phyloP scores from a whole-genome alignment of 1,140 invertebrate species.

The Tribolium castaneum region DNA sequence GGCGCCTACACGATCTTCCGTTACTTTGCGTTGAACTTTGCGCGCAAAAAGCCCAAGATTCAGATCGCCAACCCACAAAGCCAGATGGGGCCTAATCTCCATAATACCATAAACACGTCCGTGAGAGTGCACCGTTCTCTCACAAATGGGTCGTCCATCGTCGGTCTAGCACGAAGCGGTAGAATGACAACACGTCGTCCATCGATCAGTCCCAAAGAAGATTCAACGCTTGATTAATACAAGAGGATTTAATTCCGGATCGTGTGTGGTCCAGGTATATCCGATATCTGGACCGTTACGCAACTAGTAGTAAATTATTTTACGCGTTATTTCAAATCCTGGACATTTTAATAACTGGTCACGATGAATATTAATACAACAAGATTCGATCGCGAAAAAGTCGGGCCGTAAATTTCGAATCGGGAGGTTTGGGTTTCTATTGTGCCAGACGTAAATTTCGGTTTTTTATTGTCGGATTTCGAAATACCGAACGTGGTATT shows the following conservation, averaged over 20 bases:
- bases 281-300: constrained; percentile 22
- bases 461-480: neutral
- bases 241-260: neutral
- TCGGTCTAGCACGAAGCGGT: neutral
- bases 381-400: neutral
- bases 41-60: neutral
- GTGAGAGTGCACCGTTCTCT: constrained; percentile 15
- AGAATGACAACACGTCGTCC: constrained; percentile 11
- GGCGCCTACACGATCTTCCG: too few relatives aligned
- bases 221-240: constrained; percentile 8
- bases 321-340: constrained; percentile 9
- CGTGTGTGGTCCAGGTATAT: constrained; percentile 26
- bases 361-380: constrained; percentile 31
- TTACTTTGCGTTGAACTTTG: too few relatives aligned
- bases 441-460: constrained; percentile 8
- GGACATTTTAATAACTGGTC: constrained; percentile 32
- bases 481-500: neutral
- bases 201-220: constrained; percentile 1
- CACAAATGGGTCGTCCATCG: neutral
- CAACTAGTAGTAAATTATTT: constrained; percentile 24
- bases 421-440: neutral
- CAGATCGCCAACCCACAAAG: neutral
- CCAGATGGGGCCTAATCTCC: constrained; percentile 11
- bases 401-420: neutral
- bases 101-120: constrained; percentile 31